phyloP scores from a whole-genome alignment of 2,888 invertebrate genomes.

The Aproaerema taeniolella region DNA sequence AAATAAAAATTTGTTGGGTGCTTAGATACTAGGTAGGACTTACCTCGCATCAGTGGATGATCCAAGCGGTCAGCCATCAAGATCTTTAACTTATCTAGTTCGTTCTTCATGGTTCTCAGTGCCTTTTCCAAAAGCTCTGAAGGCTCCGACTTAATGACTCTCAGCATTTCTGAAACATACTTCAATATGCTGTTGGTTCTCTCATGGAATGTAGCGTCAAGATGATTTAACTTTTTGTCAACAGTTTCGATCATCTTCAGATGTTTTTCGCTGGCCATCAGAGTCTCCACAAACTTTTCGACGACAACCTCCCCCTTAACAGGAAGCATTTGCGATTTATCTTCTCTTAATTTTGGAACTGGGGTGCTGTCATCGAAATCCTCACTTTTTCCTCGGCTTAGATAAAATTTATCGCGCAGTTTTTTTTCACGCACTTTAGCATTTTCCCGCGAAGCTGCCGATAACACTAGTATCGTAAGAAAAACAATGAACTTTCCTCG shows the following conservation, averaged over 20 bases:
- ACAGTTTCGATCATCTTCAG: conserved; percentile 53
- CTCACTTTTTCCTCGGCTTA: too few relatives aligned
- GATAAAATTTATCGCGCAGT: too few relatives aligned
- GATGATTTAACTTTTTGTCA: conserved; percentile 45
- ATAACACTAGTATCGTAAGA: too few relatives aligned
- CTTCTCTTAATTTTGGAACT: too few relatives aligned
- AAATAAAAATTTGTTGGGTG: too few relatives aligned
- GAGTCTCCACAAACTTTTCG: conserved; percentile 57
- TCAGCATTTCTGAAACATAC: conserved; percentile 47
- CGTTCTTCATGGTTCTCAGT: conserved; percentile 34
- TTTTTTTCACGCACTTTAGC: too few relatives aligned
- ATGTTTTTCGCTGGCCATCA: conserved; percentile 55
- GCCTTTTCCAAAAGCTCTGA: conserved; percentile 30
- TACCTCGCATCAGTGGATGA: conserved; percentile 38
- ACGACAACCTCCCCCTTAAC: conserved; percentile 40
- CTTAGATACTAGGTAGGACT: too few relatives aligned
- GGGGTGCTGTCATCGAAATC: too few relatives aligned
- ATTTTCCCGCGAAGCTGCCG: too few relatives aligned
- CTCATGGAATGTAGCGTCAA: conserved; percentile 50
- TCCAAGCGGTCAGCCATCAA: conserved; percentile 27
- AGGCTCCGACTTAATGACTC: conserved; percentile 32
- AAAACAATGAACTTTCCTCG: too few relatives aligned
- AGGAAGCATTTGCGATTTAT: too few relatives aligned
- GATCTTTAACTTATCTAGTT: conserved; percentile 38
- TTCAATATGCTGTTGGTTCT: conserved; percentile 47